A percentile compares a stretch with the other conserved stretches of the same genome.
These are phyloP conservation scores for Doryteuthis pealeii DNA, from an alignment of 1,140 invertebrate species.

Conservation along the genomic window DNA sequence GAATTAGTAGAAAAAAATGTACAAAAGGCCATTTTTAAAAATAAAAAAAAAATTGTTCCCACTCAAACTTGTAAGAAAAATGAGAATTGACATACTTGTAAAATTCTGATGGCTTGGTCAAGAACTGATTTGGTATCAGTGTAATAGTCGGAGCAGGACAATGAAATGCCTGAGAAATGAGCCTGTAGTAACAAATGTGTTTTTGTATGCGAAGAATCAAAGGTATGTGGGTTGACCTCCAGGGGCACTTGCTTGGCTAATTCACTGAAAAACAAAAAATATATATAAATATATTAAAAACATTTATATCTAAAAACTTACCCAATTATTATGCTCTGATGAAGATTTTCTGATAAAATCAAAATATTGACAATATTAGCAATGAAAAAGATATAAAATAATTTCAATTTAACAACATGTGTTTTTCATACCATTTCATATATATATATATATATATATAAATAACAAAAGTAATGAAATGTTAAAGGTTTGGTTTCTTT, in stretches of 20 bases:
- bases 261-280: slow-evolving; percentile 67
- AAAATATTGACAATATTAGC: too few species aligned
- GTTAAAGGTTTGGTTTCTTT: too few species aligned
- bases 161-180: slow-evolving; percentile 77
- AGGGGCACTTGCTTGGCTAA: slow-evolving; percentile 77
- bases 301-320: slow-evolving; percentile 1
- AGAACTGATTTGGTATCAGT: slow-evolving; percentile 96
- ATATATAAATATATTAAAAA: not conserved
- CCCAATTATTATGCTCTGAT: not conserved
- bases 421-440: not conserved
- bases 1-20: too few species aligned
- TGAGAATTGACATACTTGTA: slow-evolving; percentile 76
- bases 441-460: too few species aligned
- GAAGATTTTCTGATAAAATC: too few species aligned
- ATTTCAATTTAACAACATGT: too few species aligned
- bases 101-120: slow-evolving; percentile 91
- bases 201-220: slow-evolving; percentile 92
- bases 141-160: slow-evolving; percentile 91
- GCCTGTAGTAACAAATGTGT: slow-evolving; percentile 90
- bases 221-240: slow-evolving; percentile 71
- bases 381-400: too few species aligned
- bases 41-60: too few species aligned
- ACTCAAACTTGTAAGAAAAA: too few species aligned
- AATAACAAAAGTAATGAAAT: not conserved
- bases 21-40: too few species aligned